Conservation (phyloP, 2,888 invertebrate genomes). For the Trichogramma evanescens region DNA sequence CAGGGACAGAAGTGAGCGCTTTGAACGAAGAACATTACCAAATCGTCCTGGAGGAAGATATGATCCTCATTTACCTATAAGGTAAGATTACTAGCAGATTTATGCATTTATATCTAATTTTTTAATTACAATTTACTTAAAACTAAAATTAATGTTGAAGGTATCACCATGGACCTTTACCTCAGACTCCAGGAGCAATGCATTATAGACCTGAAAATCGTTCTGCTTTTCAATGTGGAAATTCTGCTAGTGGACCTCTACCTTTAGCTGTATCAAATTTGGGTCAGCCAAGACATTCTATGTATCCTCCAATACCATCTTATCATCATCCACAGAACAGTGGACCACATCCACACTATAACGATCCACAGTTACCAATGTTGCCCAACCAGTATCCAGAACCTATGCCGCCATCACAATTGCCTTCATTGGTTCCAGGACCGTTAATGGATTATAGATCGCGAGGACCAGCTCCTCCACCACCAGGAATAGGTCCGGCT, state of each 20-base stretch:
- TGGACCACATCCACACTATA: slow-evolving; percentile 33
- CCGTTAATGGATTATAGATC: slow-evolving; percentile 35
- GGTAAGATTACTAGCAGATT: slow-evolving; percentile 14
- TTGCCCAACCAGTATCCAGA: slow-evolving; percentile 32
- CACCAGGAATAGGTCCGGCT: slow-evolving; percentile 6
- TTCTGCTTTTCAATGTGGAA: slow-evolving; percentile 28
- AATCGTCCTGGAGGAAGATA: slow-evolving; percentile 30
- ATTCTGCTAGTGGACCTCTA: no score
- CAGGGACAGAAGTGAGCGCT: slow-evolving; percentile 1
- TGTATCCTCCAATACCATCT: slow-evolving; percentile 17
- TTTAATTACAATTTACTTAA: background rate
- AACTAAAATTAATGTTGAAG: slow-evolving; percentile 1
- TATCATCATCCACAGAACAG: slow-evolving; percentile 30
- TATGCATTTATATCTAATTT: background rate
- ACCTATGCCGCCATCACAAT: slow-evolving; percentile 26
- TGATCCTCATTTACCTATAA: slow-evolving; percentile 28
- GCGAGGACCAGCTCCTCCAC: slow-evolving; percentile 26
- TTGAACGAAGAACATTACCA: slow-evolving; percentile 7
- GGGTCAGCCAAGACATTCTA: no score
- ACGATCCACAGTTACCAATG: slow-evolving; percentile 23
- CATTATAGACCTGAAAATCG: slow-evolving; percentile 29
- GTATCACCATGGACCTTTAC: slow-evolving; percentile 11
- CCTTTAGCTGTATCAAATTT: no score
- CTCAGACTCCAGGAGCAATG: background rate
- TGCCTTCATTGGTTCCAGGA: slow-evolving; percentile 25